Conservation (phyloP, 2,113 vertebrate genomes). For the mouse (Mus musculus) region DNA sequence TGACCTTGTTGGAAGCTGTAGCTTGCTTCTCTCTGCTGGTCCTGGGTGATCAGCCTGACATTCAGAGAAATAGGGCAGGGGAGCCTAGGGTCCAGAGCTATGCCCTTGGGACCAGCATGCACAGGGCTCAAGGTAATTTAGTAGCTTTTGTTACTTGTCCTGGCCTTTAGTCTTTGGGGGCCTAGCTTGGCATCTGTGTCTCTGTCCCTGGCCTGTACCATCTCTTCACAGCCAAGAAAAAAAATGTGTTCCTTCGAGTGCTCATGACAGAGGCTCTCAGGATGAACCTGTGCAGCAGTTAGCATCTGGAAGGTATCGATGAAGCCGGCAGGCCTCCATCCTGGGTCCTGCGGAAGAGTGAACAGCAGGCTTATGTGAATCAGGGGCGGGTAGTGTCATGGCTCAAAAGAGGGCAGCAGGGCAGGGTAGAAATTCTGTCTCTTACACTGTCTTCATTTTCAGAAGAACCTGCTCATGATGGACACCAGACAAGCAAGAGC, state of each 20-base stretch:
- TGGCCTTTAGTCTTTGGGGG: neutral
- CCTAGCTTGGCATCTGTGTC: slow-evolving; percentile 27
- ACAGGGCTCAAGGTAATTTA: slow-evolving; percentile 29
- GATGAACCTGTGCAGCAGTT: accelerated
- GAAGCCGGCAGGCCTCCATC: neutral
- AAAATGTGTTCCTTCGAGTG: neutral
- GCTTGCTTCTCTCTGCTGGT: slow-evolving; percentile 65
- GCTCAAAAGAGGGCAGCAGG: neutral
- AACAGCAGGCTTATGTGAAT: neutral
- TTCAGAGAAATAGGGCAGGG: neutral
- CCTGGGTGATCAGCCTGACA: slow-evolving; percentile 64
- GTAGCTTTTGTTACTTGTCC: slow-evolving; percentile 44
- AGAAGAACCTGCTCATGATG: neutral
- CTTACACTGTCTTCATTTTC: neutral
- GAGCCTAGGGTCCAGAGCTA: neutral
- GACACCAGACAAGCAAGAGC: neutral
- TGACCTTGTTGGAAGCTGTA: slow-evolving; percentile 48
- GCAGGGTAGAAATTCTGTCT: no score
- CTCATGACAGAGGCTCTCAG: neutral
- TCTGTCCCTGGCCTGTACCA: neutral
- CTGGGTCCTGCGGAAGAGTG: no score
- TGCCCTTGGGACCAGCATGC: slow-evolving; percentile 55
- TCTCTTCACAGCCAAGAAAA: neutral
- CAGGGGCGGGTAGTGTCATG: neutral
- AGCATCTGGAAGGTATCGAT: neutral